Percentiles rank a stretch among this genome's conserved stretches.
Evolutionary conservation across 2,797 vertebrate species (phyloP).

Genomic region (Enteromius unitaeniatus): DNA sequence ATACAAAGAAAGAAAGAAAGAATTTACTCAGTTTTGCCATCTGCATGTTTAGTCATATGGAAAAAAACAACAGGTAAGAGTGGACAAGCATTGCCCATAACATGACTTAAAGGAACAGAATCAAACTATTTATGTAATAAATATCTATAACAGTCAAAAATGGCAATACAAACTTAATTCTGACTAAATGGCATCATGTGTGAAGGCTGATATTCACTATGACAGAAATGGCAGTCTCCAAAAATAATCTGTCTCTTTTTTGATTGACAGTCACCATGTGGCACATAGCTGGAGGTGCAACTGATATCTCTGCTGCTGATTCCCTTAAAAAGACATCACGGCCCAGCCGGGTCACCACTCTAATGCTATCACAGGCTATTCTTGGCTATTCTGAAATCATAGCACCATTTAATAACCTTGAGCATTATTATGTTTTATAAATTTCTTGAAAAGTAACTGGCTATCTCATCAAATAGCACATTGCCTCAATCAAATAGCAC

Average conservation of each 20-base stretch:
- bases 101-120: background rate
- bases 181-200: conserved; percentile 36
- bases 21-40: background rate
- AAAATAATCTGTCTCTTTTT: conserved; percentile 83
- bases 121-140: background rate
- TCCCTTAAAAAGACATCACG: conserved; percentile 99
- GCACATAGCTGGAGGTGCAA: conserved; percentile 84
- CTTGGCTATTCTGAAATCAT: conserved; percentile 81
- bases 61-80: conserved; percentile 38
- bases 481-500: conserved; percentile 15
- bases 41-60: conserved; percentile 10
- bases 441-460: conserved; percentile 40
- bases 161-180: conserved; percentile 7
- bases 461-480: conserved; percentile 32
- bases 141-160: background rate
- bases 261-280: conserved; percentile 94
- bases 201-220: conserved; percentile 49
- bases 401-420: conserved; percentile 80
- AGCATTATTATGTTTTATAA: conserved; percentile 53
- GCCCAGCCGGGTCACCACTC: conserved; percentile 81
- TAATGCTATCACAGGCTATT: conserved; percentile 93
- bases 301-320: conserved; percentile 88
- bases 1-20: background rate
- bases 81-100: background rate
- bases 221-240: conserved; percentile 81